phyloP scores from a whole-genome alignment of 1,140 invertebrate genomes.

The Temnothorax longispinosus region DNA sequence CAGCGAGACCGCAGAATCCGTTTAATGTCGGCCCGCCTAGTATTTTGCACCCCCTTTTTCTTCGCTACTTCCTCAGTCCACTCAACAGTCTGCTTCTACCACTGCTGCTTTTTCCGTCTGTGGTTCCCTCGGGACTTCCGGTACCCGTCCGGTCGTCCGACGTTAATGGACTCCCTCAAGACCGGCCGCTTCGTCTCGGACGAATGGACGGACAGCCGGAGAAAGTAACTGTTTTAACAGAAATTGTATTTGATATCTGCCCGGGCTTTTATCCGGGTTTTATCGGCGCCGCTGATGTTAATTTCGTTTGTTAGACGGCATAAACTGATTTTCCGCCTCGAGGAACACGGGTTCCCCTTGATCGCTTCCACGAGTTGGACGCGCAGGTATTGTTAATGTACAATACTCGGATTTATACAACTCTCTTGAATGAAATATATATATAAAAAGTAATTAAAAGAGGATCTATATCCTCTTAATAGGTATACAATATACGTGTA shows the following conservation, averaged over 20 bases:
- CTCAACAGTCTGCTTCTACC: constrained; percentile 39
- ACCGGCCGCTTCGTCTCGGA: constrained; percentile 64
- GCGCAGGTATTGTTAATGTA: background rate
- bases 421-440: background rate
- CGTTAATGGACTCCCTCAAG: constrained; percentile 74
- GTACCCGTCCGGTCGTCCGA: constrained; percentile 72
- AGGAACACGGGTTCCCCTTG: constrained; percentile 17
- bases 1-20: constrained; percentile 33
- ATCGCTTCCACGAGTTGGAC: constrained; percentile 8
- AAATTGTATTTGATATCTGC: constrained; percentile 78
- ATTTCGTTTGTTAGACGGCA: constrained; percentile 62
- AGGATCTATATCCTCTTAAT: too few relatives aligned
- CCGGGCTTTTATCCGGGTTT: constrained; percentile 40
- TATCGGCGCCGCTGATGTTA: constrained; percentile 62
- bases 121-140: constrained; percentile 74
- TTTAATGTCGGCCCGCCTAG: constrained; percentile 36
- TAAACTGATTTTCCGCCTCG: constrained; percentile 56
- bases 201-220: constrained; percentile 64
- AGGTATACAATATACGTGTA: background rate
- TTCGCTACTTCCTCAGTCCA: constrained; percentile 34
- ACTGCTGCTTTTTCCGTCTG: constrained; percentile 58
- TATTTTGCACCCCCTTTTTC: constrained; percentile 37
- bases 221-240: constrained; percentile 76
- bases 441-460: constrained; percentile 12
- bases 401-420: background rate